Evolutionary conservation across 1,140 invertebrate species (phyloP), one percentile per base, ranked within the genome.

Genomic region (Drosophila suzukii): DNA sequence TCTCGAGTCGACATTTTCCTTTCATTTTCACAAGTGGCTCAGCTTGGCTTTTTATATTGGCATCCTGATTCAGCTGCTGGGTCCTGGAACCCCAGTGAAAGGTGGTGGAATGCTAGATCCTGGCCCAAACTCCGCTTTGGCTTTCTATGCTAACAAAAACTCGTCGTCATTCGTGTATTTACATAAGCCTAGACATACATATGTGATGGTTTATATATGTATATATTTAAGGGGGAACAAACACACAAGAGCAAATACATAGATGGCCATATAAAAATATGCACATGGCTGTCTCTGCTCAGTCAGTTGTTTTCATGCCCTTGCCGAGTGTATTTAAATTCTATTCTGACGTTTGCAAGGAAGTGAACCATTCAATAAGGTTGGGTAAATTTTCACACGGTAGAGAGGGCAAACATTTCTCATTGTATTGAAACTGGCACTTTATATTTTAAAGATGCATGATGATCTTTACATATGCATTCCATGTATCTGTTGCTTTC

Each of bases 21-120:
- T 88, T 88, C 84, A 89, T 88, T 86, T 86, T 88, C 75, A 65
- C 82, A 86, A 88, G 82, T 86, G 82, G 83, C 82, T 82, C 65
- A 70, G 75, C 76, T 79, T 82, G 81, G 66, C 82, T 86, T 78
- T 82, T 79, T 76, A 75, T 72, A 86, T 82, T 88, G 78, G 65
- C 78, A 81, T 86, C 74, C 73, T 66, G 78, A 75, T 85, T 84
- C 78, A 62, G 70, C 41, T 67, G 65, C 30, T 13, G 59, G 65
- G 60, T 17, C 32, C 49, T 51, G 60, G 61, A 67, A 30, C 5
- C 36, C 41, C 13, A 55, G 36, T 55, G 32, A 38, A 24, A 7
- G 62, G 63, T 34, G 38, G 38, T n/a, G 27, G 59, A 12, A 32
- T 46, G 51, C 6, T 27, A 55, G 12, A 38, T 56, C 38, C 63